Conservation (phyloP, 2,888 invertebrate genomes). For the Cerastis rubricosa region DNA sequence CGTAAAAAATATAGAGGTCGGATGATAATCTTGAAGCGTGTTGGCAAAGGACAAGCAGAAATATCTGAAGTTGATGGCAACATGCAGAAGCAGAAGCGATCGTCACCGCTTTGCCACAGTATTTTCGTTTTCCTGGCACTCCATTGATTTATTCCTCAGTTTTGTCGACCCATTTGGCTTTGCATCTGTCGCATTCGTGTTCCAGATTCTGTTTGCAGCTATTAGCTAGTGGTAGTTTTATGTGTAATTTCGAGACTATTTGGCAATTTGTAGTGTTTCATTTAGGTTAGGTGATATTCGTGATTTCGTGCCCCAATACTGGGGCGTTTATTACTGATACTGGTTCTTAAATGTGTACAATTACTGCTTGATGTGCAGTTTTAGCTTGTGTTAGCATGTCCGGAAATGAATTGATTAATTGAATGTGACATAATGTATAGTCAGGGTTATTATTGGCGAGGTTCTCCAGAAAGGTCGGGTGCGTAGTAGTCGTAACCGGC, state of each 20-base stretch:
- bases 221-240: slow-evolving; percentile 23
- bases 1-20: too few species aligned
- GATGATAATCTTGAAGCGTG: neutral
- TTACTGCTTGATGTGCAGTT: neutral
- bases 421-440: neutral
- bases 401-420: neutral
- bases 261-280: slow-evolving; percentile 26
- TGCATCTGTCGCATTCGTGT: slow-evolving; percentile 46
- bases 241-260: slow-evolving; percentile 31
- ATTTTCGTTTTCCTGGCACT: slow-evolving; percentile 6
- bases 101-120: neutral
- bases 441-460: neutral
- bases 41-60: neutral
- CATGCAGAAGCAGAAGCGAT: neutral
- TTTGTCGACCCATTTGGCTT: slow-evolving; percentile 55
- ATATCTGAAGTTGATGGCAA: neutral
- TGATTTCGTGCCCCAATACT: neutral
- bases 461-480: too few species aligned
- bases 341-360: neutral
- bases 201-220: slow-evolving; percentile 42
- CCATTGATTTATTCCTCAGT: slow-evolving; percentile 21
- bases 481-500: too few species aligned
- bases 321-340: neutral
- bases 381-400: neutral
- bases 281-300: neutral